phyloP scores from a whole-genome alignment of 2,888 invertebrate species.

The Eretmocerus hayati region DNA sequence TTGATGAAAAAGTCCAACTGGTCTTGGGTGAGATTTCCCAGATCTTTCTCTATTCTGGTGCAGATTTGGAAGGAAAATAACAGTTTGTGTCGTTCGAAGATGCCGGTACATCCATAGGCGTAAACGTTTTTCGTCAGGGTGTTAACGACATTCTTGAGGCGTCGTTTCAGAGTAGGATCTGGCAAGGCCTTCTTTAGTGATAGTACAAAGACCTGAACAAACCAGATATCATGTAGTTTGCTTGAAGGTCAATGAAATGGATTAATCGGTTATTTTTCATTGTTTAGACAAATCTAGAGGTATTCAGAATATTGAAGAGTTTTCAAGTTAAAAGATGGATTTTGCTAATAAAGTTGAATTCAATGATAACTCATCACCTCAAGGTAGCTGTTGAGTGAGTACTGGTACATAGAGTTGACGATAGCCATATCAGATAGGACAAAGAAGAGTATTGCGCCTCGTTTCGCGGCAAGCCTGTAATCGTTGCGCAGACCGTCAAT shows the following conservation, averaged over 20 bases:
- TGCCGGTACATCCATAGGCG: slow-evolving; percentile 85
- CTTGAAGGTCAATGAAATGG: slow-evolving; percentile 50
- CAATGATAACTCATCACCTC: slow-evolving; percentile 54
- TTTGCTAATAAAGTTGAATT: neutral
- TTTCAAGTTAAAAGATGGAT: neutral
- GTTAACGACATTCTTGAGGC: slow-evolving; percentile 74
- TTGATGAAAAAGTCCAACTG: slow-evolving; percentile 89
- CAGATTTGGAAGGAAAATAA: slow-evolving; percentile 89
- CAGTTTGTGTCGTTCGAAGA: slow-evolving; percentile 86
- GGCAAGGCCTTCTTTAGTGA: slow-evolving; percentile 78
- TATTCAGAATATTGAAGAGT: neutral
- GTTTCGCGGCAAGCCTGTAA: slow-evolving; percentile 76
- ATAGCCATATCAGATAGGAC: slow-evolving; percentile 83
- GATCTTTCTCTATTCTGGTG: slow-evolving; percentile 70
- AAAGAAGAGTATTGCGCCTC: slow-evolving; percentile 86
- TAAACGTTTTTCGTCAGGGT: slow-evolving; percentile 83
- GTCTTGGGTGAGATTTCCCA: slow-evolving; percentile 55
- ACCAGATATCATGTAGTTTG: neutral
- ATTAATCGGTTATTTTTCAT: neutral
- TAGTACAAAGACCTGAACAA: slow-evolving; percentile 63
- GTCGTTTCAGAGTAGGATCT: slow-evolving; percentile 65
- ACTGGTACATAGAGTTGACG: slow-evolving; percentile 89
- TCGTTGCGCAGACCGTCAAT: slow-evolving; percentile 79
- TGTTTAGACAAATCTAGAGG: neutral
- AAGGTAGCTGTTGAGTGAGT: slow-evolving; percentile 77